A percentile compares a stretch with the other conserved stretches of the same genome.
phyloP scores from a whole-genome alignment of 1,140 invertebrate genomes.

The Acyrthosiphon pisum region DNA sequence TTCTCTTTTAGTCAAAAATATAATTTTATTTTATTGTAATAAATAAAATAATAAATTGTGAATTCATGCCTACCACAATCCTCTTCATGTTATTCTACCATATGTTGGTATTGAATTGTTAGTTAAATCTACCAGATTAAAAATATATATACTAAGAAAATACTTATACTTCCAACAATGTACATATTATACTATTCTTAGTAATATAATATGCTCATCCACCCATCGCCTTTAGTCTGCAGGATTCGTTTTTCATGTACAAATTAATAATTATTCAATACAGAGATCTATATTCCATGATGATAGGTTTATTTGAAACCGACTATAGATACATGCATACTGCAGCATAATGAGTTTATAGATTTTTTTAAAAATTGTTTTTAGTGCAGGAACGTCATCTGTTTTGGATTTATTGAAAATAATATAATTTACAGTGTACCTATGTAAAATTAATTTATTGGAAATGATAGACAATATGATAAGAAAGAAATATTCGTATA shows the following conservation, averaged over 20 bases:
- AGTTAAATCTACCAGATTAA: neutral
- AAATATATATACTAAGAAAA: neutral
- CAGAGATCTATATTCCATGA: too few species aligned
- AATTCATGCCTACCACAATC: neutral
- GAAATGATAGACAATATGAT: neutral
- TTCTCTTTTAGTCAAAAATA: too few species aligned
- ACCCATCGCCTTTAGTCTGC: too few species aligned
- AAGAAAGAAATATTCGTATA: neutral
- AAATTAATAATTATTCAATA: too few species aligned
- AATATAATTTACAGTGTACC: neutral
- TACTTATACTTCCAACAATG: too few species aligned
- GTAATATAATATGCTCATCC: too few species aligned
- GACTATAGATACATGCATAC: too few species aligned
- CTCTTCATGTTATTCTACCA: neutral
- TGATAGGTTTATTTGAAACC: too few species aligned
- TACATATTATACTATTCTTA: too few species aligned
- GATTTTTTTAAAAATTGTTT: neutral
- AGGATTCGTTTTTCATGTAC: too few species aligned
- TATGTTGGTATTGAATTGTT: neutral
- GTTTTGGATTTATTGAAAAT: neutral
- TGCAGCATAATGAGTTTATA: too few species aligned
- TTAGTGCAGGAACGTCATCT: neutral
- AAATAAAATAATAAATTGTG: neutral
- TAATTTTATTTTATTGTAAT: too few species aligned
- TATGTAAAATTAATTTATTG: neutral